These are phyloP conservation scores for Alexandromys fortis DNA, from an alignment of 2,113 vertebrate species.

Conservation along the genomic window DNA sequence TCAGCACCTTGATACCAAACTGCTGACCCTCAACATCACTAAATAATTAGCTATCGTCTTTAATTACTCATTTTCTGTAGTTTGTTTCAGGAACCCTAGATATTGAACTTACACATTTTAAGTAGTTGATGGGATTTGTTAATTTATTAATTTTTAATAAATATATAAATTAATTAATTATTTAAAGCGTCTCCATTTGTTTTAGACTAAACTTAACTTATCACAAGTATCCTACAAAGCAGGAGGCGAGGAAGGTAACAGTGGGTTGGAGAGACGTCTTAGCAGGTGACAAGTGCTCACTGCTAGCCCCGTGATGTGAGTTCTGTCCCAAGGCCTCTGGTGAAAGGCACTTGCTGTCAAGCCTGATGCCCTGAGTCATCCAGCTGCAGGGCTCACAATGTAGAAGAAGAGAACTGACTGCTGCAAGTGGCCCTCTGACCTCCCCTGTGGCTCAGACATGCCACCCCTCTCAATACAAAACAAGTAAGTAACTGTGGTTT, in stretches of 20 bases:
- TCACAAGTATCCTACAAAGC: neutral
- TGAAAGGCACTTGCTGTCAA: neutral
- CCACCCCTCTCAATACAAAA: no score
- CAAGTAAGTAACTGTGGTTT: neutral
- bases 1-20: neutral
- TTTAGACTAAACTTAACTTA: neutral
- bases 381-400: no score
- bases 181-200: neutral
- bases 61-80: neutral
- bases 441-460: no score
- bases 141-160: neutral
- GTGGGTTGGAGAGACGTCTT: neutral
- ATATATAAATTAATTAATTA: neutral
- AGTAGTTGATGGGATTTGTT: neutral
- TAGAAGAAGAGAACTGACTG: neutral
- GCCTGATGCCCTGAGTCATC: neutral
- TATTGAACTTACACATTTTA: neutral
- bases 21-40: neutral
- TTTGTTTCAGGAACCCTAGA: neutral
- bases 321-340: neutral
- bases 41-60: neutral
- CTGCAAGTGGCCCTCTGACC: neutral
- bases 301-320: neutral
- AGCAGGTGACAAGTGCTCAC: neutral
- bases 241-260: neutral